These are phyloP conservation scores for Smittia aterrima DNA, from an alignment of 2,888 invertebrate genomes.

Conservation along the genomic window DNA sequence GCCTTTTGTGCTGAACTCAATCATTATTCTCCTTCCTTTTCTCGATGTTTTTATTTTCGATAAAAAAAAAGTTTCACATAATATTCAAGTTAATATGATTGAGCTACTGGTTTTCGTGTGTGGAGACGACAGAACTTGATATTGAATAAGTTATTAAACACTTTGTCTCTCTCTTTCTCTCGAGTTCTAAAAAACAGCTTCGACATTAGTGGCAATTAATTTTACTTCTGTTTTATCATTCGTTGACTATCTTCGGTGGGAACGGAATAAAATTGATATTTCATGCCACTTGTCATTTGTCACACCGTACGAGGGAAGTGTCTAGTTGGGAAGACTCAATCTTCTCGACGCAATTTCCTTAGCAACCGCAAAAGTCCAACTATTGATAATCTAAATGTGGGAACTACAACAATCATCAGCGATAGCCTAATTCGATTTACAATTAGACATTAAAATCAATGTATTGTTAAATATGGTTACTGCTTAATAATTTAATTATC, in stretches of 20 bases:
- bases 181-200: neutral
- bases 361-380: no score
- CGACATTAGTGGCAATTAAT: conserved; percentile 33
- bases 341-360: no score
- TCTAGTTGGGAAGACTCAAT: neutral
- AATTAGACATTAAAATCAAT: conserved; percentile 33
- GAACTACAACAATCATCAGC: neutral
- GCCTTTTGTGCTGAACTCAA: no score
- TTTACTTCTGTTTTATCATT: conserved; percentile 19
- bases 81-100: no score
- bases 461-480: neutral
- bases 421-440: conserved; percentile 27
- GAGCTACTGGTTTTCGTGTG: no score
- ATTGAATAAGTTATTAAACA: neutral
- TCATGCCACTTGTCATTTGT: conserved; percentile 32
- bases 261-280: conserved; percentile 31
- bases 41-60: no score
- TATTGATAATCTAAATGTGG: neutral
- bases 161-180: conserved; percentile 9
- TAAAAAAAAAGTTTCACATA: no score
- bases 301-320: neutral
- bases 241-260: conserved; percentile 13
- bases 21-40: no score
- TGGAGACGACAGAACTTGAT: no score
- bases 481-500: conserved; percentile 32